These are phyloP conservation scores for Pseudochaenichthys georgianus DNA, from an alignment of 2,797 vertebrate genomes.

Conservation along the genomic window DNA sequence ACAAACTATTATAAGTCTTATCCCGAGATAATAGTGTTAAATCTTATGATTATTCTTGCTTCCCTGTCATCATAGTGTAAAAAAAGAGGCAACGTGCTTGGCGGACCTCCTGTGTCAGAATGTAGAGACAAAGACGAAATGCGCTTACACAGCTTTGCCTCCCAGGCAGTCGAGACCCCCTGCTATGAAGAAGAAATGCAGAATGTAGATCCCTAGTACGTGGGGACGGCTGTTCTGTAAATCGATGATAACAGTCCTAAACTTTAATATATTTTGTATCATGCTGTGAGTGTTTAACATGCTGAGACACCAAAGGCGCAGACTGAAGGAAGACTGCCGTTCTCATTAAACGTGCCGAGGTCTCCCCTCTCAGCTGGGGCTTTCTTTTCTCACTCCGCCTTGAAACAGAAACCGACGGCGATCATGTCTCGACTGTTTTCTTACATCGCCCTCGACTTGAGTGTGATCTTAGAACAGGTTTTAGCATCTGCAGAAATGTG, in stretches of 20 bases:
- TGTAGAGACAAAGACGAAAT: constrained; percentile 68
- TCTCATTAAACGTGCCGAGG: constrained; percentile 90
- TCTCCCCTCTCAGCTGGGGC: constrained; percentile 84
- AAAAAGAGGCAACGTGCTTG: constrained; percentile 23
- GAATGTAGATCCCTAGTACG: constrained; percentile 76
- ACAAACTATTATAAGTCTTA: constrained; percentile 40
- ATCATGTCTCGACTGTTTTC: constrained; percentile 75
- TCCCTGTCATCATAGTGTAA: constrained; percentile 57
- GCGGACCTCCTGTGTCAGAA: constrained; percentile 57
- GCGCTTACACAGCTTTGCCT: constrained; percentile 64
- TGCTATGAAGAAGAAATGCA: constrained; percentile 64
- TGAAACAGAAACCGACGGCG: constrained; percentile 67
- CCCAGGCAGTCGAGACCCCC: constrained; percentile 65
- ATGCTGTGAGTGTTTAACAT: constrained; percentile 92
- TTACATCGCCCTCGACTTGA: constrained; percentile 56
- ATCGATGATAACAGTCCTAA: constrained; percentile 87
- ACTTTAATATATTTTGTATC: constrained; percentile 88
- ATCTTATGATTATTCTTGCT: constrained; percentile 63
- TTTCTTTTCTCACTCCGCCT: constrained; percentile 74
- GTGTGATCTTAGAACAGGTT: constrained; percentile 39
- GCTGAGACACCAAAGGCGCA: constrained; percentile 88
- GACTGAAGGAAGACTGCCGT: constrained; percentile 83
- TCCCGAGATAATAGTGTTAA: constrained; percentile 36
- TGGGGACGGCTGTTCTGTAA: constrained; percentile 79
- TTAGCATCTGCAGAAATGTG: constrained; percentile 16